Percentiles rank a stretch among this genome's conserved stretches.
phyloP scores from a whole-genome alignment of 2,888 invertebrate species.

The Drosophila nr. perissopoda region DNA sequence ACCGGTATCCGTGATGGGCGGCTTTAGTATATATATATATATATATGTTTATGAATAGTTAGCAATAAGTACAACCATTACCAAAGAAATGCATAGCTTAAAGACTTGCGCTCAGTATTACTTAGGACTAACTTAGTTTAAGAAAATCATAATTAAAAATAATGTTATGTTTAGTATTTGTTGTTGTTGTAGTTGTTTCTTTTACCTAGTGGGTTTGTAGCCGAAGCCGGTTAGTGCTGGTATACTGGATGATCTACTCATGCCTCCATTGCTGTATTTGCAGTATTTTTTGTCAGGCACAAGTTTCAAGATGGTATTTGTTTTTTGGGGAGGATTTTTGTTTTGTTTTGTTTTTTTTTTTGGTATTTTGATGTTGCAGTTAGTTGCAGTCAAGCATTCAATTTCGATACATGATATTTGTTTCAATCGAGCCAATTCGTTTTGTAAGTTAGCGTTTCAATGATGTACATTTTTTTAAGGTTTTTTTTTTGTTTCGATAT shows the following conservation, averaged over 20 bases:
- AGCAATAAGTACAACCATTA: constrained; percentile 53
- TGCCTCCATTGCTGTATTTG: constrained; percentile 88
- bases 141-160: constrained; percentile 29
- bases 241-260: constrained; percentile 96
- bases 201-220: constrained; percentile 85
- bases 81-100: constrained; percentile 26
- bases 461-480: constrained; percentile 25
- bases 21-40: constrained; percentile 61
- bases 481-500: constrained; percentile 19
- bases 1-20: constrained; percentile 85
- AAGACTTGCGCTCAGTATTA: background rate
- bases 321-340: constrained; percentile 22
- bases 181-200: constrained; percentile 28
- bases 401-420: constrained; percentile 47
- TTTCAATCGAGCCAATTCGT: constrained; percentile 64
- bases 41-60: constrained; percentile 35
- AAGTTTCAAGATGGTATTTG: constrained; percentile 26
- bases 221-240: constrained; percentile 89
- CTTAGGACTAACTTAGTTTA: constrained; percentile 22
- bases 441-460: constrained; percentile 59
- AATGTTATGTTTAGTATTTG: constrained; percentile 63
- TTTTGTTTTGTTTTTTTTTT: constrained; percentile 13
- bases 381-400: constrained; percentile 68
- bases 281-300: constrained; percentile 60
- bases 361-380: constrained; percentile 57